Base-by-base conservation (phyloP, 2,797 vertebrate genomes). In the Diceros bicornis region DNA sequence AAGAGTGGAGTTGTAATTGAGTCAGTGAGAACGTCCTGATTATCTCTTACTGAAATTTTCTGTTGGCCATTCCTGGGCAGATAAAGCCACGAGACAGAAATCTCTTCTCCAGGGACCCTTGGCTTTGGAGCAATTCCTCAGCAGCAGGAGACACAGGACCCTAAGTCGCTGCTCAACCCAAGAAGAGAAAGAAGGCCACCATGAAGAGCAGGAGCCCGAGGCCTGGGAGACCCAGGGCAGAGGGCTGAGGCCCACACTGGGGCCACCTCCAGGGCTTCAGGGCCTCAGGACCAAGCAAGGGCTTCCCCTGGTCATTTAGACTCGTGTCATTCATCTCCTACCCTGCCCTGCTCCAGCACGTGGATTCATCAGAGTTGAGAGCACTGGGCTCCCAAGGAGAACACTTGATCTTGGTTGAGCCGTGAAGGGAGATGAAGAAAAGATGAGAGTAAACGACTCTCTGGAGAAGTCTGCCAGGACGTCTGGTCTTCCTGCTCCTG, bases 361-460 rank as follows among this genome's bases (percentile, higher is more conserved):
- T 27, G 41, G 50, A 23, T n/a, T 23, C 34, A 11, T 21, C 25
- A 0, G 41, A 12, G 29, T 12, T 27, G 75, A 14, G 72, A 17
- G 29, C 1, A 6, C 41, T 32, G 50, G 21, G 32, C 50, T 74
- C 57, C 7, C 7, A 8, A 44, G 29, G 11, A 17, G 32, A 37
- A 52, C 68, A 12, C 10, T 29, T 27, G 27, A 25, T 5, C 1
- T 4, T 41, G 32, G 47, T 2, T 47, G n/a, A 61, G 37, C 23
- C 0, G 4, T 52, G 5, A 47, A 34, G 25, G 2, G 10, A 41
- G 7, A 68, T 2, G 13, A 4, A 1, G 57, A 3, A 41, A 64
- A 13, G 29, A 71, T 32, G 69, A 52, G 34, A 13, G n/a, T 4
- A 17, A 23, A 7, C 0, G 62, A 34, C 62, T 50, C 16, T 57